These are phyloP conservation scores for Leptothorax acervorum DNA, from an alignment of 2,888 invertebrate species.

Conservation along the genomic window DNA sequence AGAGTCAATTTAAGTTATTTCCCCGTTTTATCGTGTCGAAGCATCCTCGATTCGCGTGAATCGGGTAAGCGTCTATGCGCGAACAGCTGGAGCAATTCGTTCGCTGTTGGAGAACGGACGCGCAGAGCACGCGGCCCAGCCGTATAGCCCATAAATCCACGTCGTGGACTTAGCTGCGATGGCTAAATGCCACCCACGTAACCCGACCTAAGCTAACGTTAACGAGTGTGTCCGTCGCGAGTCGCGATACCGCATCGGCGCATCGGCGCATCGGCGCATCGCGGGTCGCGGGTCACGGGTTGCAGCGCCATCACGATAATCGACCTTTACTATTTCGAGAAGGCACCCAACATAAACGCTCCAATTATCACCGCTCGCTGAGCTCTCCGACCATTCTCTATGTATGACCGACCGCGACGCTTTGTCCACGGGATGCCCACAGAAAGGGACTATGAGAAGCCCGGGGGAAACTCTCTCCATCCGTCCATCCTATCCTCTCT, in stretches of 20 bases:
- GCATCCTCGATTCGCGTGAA: not conserved
- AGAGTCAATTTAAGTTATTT: not conserved
- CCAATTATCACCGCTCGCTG: slow-evolving; percentile 45
- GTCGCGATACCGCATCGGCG: slow-evolving; percentile 3
- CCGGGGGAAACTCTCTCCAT: not conserved
- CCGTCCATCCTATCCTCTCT: not conserved
- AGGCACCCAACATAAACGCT: slow-evolving; percentile 44
- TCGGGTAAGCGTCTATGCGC: slow-evolving; percentile 4
- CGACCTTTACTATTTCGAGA: slow-evolving; percentile 51
- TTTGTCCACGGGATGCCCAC: slow-evolving; percentile 34
- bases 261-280: no score
- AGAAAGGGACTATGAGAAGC: slow-evolving; percentile 21
- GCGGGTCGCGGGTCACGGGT: not conserved
- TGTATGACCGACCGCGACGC: slow-evolving; percentile 25
- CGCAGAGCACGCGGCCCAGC: not conserved
- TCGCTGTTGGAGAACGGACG: not conserved
- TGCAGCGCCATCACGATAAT: slow-evolving; percentile 18
- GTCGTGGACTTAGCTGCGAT: slow-evolving; percentile 59
- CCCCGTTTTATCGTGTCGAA: not conserved
- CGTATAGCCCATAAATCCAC: slow-evolving; percentile 42
- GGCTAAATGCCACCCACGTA: slow-evolving; percentile 66
- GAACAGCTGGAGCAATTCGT: slow-evolving; percentile 15
- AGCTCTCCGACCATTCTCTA: slow-evolving; percentile 14
- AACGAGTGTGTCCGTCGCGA: slow-evolving; percentile 47
- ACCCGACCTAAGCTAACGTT: slow-evolving; percentile 69